Percentiles rank a stretch among this genome's conserved stretches.
Conservation (phyloP, 2,113 vertebrate species). For the Epinephelus lanceolatus region DNA sequence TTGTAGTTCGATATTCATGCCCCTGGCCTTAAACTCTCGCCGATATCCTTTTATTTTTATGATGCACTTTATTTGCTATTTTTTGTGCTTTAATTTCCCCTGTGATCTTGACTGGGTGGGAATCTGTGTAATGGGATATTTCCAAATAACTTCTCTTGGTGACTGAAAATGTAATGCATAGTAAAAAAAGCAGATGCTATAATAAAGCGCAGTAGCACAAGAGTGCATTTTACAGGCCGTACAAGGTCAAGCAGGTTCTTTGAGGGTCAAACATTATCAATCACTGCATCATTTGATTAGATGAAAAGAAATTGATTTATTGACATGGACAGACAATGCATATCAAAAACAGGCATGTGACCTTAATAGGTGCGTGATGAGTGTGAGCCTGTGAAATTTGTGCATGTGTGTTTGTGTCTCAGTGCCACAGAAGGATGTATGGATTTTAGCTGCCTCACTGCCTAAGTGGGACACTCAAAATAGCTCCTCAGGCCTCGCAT, state of each 20-base stretch:
- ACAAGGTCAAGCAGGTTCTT: not conserved
- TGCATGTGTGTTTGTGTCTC: constrained; percentile 34
- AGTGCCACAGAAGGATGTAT: constrained; percentile 67
- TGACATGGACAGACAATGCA: not conserved
- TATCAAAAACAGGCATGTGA: not conserved
- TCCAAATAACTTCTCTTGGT: not conserved
- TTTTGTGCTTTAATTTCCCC: not conserved
- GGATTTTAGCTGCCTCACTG: constrained; percentile 79
- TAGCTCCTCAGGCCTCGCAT: constrained; percentile 61
- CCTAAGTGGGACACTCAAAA: constrained; percentile 82
- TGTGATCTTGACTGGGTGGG: not conserved
- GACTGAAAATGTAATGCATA: not conserved
- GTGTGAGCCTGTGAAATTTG: not conserved
- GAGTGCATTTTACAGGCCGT: too few relatives aligned
- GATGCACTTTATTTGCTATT: not conserved
- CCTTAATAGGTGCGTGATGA: not conserved
- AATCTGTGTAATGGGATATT: not conserved
- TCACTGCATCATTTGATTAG: not conserved
- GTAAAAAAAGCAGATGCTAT: not conserved
- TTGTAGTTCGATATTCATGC: not conserved
- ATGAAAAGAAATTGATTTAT: constrained; percentile 24
- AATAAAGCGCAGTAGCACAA: too few relatives aligned
- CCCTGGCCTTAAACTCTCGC: not conserved
- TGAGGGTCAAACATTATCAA: constrained; percentile 3
- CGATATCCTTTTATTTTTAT: not conserved